A percentile compares a stretch with the other conserved stretches of the same genome.
phyloP scores from a whole-genome alignment of 2,113 vertebrate genomes.

The Scomber scombrus region DNA sequence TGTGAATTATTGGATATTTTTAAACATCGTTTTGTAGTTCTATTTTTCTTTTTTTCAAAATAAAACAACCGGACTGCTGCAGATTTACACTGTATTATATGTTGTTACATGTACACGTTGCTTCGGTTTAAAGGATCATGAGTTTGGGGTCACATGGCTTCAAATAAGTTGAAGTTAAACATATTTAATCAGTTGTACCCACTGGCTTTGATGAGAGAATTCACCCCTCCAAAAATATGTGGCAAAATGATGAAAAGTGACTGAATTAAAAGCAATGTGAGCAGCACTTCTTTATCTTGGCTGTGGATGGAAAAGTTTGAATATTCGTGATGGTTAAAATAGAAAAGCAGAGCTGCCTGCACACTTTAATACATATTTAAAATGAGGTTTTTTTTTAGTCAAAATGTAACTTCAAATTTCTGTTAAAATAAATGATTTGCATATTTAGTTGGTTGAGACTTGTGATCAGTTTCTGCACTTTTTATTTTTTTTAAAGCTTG shows the following conservation, averaged over 20 bases:
- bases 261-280: neutral
- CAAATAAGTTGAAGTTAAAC: neutral
- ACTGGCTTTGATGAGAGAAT: too few species aligned
- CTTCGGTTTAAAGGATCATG: neutral
- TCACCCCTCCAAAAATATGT: too few species aligned
- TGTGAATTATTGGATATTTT: neutral
- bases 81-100: neutral
- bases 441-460: neutral
- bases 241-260: neutral
- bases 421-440: neutral
- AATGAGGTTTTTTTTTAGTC: neutral
- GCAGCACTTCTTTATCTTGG: neutral
- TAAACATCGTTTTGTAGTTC: neutral
- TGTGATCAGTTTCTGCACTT: neutral
- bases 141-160: neutral
- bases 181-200: neutral
- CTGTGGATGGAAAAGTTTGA: neutral
- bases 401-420: neutral
- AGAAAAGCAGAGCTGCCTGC: too few species aligned
- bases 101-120: neutral
- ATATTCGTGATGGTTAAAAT: neutral
- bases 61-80: neutral
- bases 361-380: too few species aligned
- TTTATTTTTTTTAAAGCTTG: neutral
- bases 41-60: neutral